Base-by-base conservation (phyloP, 2,797 vertebrate genomes). In the Acipenser oxyrinchus region DNA sequence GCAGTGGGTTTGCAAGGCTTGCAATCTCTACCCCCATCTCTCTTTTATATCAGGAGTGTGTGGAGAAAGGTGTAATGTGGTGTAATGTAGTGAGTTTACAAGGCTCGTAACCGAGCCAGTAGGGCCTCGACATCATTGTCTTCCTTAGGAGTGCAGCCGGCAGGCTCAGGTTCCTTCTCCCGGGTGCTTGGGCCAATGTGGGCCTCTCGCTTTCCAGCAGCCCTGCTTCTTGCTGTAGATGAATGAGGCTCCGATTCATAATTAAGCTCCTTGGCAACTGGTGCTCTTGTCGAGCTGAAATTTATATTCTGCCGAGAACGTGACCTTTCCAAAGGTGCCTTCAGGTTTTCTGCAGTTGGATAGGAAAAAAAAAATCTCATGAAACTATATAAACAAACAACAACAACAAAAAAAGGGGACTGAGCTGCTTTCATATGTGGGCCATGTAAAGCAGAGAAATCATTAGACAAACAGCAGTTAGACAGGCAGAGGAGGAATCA, bases 121-220 rank as follows among this genome's bases (percentile, higher is more conserved):
- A 99, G 92, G 76, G 94, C 91, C 82, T 99, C 95, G 7, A 98
- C 93, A 81, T 97, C 94, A 2, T 91, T 85, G 75, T 95, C 94
- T 53, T 79, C 87, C 62, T 88, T 93, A 67, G 88, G 77, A 74
- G 81, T 69, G 69, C 82, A 80, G 57, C 71, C 73, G 0, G 72
- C 71, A 60, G 63, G 59, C 73, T 87, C 83, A 6, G 50, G 75
- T 78, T 89, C 89, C 70, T 81, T 93, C 71, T 86, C 87, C 72
- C 68, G 64, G n/a, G 69, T 64, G 66, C 77, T 0, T 71, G 63
- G 69, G 79, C 81, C 1, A 51, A 68, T 63, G 57, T 73, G 18
- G 68, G 63, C 61, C 70, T 66, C 63, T 60, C 48, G 70, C 60
- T 80, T 89, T 8, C 73, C 79, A 9, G 51, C 68, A 63, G 78